Percentiles rank a stretch among this genome's conserved stretches.
phyloP scores from a whole-genome alignment of 92 coral and sea anemone species.

The Actinernus sp. region DNA sequence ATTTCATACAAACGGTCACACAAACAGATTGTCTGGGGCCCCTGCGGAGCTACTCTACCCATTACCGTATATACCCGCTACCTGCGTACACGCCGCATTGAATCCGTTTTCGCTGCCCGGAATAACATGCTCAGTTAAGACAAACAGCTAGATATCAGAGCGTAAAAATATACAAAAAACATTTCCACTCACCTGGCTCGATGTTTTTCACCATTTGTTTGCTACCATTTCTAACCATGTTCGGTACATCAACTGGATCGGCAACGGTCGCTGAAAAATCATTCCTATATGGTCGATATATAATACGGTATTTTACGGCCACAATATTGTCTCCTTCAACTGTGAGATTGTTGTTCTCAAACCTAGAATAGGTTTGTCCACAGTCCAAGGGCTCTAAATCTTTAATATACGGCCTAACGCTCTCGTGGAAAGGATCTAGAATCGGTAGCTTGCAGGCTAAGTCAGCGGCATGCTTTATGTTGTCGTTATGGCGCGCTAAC shows the following conservation, averaged over 20 bases:
- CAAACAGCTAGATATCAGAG: too few relatives aligned
- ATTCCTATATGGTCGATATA: background rate
- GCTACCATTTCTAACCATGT: too few relatives aligned
- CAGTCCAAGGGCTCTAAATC: constrained; percentile 5
- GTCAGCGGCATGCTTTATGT: too few relatives aligned
- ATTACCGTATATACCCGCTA: too few relatives aligned
- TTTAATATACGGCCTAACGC: background rate
- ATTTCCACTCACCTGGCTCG: background rate
- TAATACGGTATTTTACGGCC: constrained; percentile 15
- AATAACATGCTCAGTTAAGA: too few relatives aligned
- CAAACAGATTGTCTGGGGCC: too few relatives aligned
- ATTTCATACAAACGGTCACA: too few relatives aligned
- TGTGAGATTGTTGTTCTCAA: constrained; percentile 21
- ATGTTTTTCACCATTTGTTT: background rate
- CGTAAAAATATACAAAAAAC: too few relatives aligned
- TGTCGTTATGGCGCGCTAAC: too few relatives aligned
- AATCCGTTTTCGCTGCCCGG: too few relatives aligned
- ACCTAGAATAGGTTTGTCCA: constrained; percentile 6
- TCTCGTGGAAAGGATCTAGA: constrained; percentile 15
- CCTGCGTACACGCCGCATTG: too few relatives aligned
- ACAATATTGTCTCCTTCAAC: constrained; percentile 16
- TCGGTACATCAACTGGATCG: background rate
- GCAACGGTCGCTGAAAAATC: constrained; percentile 7
- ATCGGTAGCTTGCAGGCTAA: constrained; percentile 16
- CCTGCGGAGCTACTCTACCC: too few relatives aligned